Conservation (phyloP, 2,888 invertebrate species). For the Aporophyla lueneburgensis region DNA sequence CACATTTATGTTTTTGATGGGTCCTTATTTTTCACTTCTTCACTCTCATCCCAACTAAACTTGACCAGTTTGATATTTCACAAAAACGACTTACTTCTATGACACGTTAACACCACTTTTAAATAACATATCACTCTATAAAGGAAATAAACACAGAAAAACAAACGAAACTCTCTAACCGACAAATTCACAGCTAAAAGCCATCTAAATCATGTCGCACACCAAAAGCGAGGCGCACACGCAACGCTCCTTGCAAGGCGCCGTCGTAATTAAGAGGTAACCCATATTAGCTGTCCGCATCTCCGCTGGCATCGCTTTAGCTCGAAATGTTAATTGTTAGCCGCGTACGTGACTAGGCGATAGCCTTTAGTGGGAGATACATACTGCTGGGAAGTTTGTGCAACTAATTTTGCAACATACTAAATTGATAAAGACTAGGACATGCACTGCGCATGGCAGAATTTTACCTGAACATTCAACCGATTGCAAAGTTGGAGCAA, state of each 20-base stretch:
- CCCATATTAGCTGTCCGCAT: constrained; percentile 70
- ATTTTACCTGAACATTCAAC: too few species aligned
- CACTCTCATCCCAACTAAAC: background rate
- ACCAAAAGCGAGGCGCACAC: constrained; percentile 54
- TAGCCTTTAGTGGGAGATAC: constrained; percentile 60
- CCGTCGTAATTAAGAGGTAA: constrained; percentile 68
- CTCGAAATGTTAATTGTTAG: constrained; percentile 70
- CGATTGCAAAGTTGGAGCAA: too few species aligned
- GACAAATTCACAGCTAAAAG: constrained; percentile 53
- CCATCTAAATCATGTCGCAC: constrained; percentile 59
- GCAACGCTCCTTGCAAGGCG: constrained; percentile 61
- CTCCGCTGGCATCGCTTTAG: constrained; percentile 63
- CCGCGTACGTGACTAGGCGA: constrained; percentile 64
- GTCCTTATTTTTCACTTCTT: too few species aligned
- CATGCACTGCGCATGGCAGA: too few species aligned
- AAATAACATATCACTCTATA: constrained; percentile 8
- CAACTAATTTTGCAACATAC: constrained; percentile 2
- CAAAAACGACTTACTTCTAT: background rate
- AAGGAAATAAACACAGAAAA: background rate
- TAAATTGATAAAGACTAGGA: too few species aligned
- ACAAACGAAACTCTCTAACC: constrained; percentile 18
- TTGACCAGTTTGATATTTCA: background rate
- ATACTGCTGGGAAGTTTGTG: constrained; percentile 14
- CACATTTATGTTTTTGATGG: too few species aligned
- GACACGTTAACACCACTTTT: background rate